These are phyloP conservation scores for Lithophane leautieri DNA, from an alignment of 2,888 invertebrate species.

Conservation along the genomic window DNA sequence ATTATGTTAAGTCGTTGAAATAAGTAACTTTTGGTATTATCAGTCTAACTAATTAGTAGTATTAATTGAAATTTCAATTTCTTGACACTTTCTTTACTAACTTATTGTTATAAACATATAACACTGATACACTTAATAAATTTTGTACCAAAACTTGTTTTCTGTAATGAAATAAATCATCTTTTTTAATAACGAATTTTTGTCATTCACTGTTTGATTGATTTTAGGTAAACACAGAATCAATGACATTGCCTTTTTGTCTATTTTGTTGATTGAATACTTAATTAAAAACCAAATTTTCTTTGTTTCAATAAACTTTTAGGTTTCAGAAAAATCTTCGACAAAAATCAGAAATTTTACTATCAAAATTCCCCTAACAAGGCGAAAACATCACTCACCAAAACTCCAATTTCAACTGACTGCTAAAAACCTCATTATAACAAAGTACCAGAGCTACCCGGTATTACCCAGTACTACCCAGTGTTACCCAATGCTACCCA, in stretches of 20 bases:
- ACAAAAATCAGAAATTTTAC: neutral
- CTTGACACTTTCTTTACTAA: neutral
- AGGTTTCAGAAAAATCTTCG: neutral
- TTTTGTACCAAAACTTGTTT: too few species aligned
- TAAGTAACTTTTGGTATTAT: too few species aligned
- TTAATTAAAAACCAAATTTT: too few species aligned
- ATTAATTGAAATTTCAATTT: neutral
- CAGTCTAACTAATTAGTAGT: conserved; percentile 1
- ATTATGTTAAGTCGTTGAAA: conserved; percentile 1
- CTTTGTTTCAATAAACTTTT: neutral
- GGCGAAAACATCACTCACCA: conserved; percentile 32
- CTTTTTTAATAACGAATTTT: neutral
- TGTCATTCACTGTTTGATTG: neutral
- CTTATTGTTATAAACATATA: too few species aligned
- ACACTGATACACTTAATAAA: too few species aligned
- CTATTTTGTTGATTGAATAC: too few species aligned
- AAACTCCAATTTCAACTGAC: conserved; percentile 54
- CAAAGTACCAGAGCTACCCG: conserved; percentile 28
- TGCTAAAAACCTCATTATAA: conserved; percentile 59
- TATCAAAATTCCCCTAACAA: conserved; percentile 21
- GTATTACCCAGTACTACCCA: conserved; percentile 31
- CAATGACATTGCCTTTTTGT: too few species aligned
- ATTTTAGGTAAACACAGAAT: neutral
- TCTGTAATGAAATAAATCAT: neutral
- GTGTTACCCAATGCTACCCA: conserved; percentile 41